phyloP scores from a whole-genome alignment of 2,797 vertebrate species.

The Tenualosa ilisha region DNA sequence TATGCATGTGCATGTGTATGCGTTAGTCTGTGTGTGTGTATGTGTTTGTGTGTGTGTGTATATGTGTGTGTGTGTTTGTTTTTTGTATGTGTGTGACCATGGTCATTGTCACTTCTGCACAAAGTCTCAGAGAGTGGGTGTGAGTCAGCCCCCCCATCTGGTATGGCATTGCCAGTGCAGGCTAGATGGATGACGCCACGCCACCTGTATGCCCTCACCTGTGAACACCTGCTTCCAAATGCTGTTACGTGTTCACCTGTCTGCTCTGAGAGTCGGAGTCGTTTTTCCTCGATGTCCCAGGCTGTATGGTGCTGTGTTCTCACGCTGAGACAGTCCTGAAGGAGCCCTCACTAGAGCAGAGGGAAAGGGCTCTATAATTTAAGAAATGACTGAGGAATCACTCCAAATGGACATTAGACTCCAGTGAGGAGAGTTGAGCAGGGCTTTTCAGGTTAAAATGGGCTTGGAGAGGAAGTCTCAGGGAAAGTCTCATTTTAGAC shows the following conservation, averaged over 20 bases:
- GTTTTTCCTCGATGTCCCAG: background rate
- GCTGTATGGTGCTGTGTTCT: background rate
- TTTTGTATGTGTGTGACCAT: background rate
- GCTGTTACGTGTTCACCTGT: background rate
- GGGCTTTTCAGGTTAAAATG: background rate
- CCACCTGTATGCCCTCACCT: background rate
- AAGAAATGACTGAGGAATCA: background rate
- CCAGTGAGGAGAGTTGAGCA: background rate
- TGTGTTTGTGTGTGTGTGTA: too few relatives aligned
- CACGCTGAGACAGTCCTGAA: background rate
- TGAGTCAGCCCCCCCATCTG: too few relatives aligned
- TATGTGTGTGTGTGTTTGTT: too few relatives aligned
- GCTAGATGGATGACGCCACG: too few relatives aligned
- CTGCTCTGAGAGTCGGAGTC: background rate
- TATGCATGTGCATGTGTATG: background rate
- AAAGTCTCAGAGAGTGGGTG: background rate
- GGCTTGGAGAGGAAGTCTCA: background rate
- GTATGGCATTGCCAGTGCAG: too few relatives aligned
- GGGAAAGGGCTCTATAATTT: background rate
- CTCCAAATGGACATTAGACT: background rate
- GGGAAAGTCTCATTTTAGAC: background rate
- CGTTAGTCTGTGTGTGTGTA: background rate
- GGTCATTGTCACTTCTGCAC: background rate
- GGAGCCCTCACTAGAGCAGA: background rate
- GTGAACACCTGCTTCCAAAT: background rate